phyloP scores from a whole-genome alignment of 2,888 invertebrate genomes.

The Melinopterus prodromus region DNA sequence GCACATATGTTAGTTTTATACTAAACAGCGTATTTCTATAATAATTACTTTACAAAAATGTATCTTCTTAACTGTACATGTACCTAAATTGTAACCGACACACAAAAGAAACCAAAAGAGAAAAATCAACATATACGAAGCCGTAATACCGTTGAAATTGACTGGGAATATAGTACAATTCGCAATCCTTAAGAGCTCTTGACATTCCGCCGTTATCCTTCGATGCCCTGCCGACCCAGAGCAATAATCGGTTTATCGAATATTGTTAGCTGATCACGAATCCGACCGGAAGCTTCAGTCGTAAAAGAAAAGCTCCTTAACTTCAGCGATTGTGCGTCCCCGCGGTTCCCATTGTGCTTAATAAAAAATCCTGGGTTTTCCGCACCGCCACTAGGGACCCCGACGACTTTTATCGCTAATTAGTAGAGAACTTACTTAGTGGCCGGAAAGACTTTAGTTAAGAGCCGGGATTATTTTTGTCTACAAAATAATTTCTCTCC shows the following conservation, averaged over 20 bases:
- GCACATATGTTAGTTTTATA: too few relatives aligned
- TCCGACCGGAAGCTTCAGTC: not conserved
- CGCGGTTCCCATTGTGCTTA: not conserved
- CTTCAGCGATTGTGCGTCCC: not conserved
- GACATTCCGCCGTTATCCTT: not conserved
- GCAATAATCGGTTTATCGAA: not conserved
- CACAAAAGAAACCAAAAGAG: not conserved
- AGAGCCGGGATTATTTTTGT: too few relatives aligned
- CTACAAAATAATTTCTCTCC: too few relatives aligned
- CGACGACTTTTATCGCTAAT: not conserved
- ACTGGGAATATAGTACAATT: not conserved
- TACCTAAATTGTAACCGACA: too few relatives aligned
- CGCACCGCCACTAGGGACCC: not conserved
- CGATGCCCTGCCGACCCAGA: not conserved
- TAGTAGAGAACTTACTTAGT: not conserved
- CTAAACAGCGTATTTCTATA: too few relatives aligned
- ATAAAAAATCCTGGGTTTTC: not conserved
- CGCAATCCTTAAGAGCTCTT: not conserved
- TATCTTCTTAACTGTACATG: too few relatives aligned
- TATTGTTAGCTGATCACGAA: not conserved
- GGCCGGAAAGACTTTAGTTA: not conserved
- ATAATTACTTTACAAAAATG: too few relatives aligned
- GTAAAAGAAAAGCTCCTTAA: slow-evolving; percentile 4
- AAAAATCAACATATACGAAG: not conserved
- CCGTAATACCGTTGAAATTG: not conserved